Conservation (phyloP, 2,797 vertebrate species). For the Smutsia temminckii region DNA sequence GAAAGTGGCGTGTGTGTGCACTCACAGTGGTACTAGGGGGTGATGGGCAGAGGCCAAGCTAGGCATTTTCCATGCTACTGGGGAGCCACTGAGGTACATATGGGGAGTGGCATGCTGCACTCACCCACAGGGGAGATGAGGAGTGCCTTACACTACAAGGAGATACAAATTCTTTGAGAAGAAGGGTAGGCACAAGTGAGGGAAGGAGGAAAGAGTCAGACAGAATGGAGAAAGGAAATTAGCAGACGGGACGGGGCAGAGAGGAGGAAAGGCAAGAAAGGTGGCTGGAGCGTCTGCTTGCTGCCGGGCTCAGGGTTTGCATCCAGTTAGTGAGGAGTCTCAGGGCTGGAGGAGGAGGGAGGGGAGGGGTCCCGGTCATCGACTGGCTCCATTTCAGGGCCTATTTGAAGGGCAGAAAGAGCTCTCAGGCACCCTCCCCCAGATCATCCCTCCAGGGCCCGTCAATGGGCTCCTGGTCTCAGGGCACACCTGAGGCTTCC, state of each 20-base stretch:
- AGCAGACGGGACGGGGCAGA: not conserved
- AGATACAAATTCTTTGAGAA: not conserved
- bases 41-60: not conserved
- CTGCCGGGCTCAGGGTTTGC: not conserved
- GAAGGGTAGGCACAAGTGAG: not conserved
- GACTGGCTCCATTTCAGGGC: not conserved
- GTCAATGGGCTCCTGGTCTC: not conserved
- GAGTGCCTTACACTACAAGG: too few species aligned
- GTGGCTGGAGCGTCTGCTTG: not conserved
- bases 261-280: not conserved
- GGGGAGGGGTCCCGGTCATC: not conserved
- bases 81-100: not conserved
- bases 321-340: not conserved
- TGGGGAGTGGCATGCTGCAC: fast-evolving
- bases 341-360: not conserved
- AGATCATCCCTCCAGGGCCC: not conserved
- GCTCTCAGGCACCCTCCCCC: not conserved
- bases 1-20: not conserved
- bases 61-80: not conserved
- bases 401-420: not conserved
- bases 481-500: not conserved
- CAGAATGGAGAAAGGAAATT: not conserved
- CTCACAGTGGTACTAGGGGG: not conserved
- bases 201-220: not conserved
- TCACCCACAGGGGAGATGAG: fast-evolving